Evolutionary conservation across 2,888 invertebrate species (phyloP).

Genomic region (Drosophila mimetica): DNA sequence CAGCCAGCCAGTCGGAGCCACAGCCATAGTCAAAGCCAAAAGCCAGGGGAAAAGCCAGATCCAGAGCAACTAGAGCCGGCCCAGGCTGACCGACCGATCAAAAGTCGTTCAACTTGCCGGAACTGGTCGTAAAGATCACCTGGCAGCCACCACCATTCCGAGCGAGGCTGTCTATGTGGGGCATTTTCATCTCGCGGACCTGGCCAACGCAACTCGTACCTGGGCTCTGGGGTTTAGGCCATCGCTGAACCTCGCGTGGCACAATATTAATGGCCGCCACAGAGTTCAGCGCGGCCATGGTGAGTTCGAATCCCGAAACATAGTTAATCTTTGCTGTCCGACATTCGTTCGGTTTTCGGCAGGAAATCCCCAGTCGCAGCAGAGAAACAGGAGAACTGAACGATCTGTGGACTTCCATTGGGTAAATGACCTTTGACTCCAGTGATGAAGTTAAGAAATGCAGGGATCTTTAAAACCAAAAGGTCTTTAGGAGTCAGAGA

Average conservation of each 20-base stretch:
- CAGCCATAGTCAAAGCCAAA: constrained; percentile 12
- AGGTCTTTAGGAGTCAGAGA: background rate
- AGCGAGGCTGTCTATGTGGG: constrained; percentile 61
- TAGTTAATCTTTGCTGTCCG: constrained; percentile 59
- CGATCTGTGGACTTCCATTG: constrained; percentile 53
- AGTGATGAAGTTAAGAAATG: constrained; percentile 21
- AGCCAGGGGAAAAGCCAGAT: constrained; percentile 21
- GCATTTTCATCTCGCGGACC: constrained; percentile 46
- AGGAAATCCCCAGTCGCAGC: constrained; percentile 47
- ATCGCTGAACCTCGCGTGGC: constrained; percentile 54
- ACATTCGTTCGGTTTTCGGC: constrained; percentile 41
- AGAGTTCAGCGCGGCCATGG: constrained; percentile 44
- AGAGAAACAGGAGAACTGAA: constrained; percentile 5
- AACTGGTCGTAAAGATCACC: constrained; percentile 80
- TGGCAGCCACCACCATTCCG: constrained; percentile 55
- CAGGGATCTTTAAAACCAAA: background rate
- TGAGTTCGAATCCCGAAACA: constrained; percentile 63
- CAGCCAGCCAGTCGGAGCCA: constrained; percentile 9
- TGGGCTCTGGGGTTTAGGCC: background rate
- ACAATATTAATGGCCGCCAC: constrained; percentile 77
- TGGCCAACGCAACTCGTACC: constrained; percentile 58
- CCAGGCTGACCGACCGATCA: constrained; percentile 70
- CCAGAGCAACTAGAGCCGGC: constrained; percentile 22
- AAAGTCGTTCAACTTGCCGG: constrained; percentile 81
- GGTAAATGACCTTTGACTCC: constrained; percentile 75